phyloP scores from a whole-genome alignment of 2,888 invertebrate genomes.

The Hyposoter didymator region DNA sequence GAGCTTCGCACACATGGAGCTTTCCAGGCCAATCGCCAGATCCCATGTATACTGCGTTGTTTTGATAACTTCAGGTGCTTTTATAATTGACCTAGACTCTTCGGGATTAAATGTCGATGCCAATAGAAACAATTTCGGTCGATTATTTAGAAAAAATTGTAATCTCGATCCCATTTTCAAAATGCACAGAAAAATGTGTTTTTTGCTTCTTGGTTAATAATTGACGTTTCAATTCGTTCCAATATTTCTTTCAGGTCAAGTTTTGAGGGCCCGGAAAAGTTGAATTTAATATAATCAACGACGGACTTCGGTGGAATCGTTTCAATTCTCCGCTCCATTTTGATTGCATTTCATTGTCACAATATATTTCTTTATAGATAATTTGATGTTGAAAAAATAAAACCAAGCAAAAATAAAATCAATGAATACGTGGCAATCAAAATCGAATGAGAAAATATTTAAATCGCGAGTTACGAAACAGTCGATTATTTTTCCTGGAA shows the following conservation, averaged over 20 bases:
- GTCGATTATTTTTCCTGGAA: background rate
- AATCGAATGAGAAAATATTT: background rate
- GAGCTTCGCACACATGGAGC: background rate
- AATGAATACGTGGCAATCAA: background rate
- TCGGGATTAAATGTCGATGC: background rate
- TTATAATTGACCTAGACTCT: background rate
- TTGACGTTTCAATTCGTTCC: no score
- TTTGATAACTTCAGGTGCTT: background rate
- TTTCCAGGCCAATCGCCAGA: background rate
- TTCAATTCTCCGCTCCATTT: background rate
- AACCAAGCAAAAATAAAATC: no score
- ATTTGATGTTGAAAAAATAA: background rate
- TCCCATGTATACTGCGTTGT: background rate
- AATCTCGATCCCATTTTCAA: no score
- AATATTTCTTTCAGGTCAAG: no score
- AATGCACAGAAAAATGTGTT: no score
- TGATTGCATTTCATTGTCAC: background rate
- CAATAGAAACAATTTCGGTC: no score
- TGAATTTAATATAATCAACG: no score
- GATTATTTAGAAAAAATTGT: no score
- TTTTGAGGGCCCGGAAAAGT: no score
- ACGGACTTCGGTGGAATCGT: no score
- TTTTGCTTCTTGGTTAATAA: no score
- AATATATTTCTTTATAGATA: background rate
- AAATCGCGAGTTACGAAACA: background rate